Conservation (phyloP, 2,113 vertebrate species). For the Falcunculus frontatus region DNA sequence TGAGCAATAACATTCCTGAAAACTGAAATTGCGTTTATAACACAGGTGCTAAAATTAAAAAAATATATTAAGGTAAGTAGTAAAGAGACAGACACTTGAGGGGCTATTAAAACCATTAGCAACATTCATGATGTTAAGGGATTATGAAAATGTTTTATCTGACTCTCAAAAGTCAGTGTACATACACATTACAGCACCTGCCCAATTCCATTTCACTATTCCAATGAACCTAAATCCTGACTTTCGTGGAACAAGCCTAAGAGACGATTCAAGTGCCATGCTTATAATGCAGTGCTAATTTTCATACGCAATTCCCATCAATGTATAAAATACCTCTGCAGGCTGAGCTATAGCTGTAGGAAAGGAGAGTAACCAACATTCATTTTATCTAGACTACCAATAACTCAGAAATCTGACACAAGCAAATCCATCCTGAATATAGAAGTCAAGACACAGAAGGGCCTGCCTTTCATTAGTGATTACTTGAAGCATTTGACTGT, state of each 20-base stretch:
- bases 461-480: neutral
- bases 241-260: neutral
- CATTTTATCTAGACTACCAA: neutral
- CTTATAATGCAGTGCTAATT: neutral
- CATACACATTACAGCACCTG: neutral
- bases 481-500: neutral
- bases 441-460: neutral
- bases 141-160: neutral
- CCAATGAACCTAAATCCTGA: neutral
- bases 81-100: neutral
- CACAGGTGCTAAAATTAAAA: neutral
- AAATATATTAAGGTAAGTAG: neutral
- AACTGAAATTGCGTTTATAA: neutral
- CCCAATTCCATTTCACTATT: neutral
- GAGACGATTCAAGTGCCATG: neutral
- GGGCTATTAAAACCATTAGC: neutral
- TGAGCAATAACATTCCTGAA: neutral
- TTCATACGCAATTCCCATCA: neutral
- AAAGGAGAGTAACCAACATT: neutral
- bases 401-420: neutral
- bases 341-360: neutral
- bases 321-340: neutral
- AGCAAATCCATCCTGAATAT: neutral
- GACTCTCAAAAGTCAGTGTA: neutral
- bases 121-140: accelerated